These are phyloP conservation scores for Nemapogon koenigi DNA, from an alignment of 2,888 invertebrate species.

Conservation along the genomic window DNA sequence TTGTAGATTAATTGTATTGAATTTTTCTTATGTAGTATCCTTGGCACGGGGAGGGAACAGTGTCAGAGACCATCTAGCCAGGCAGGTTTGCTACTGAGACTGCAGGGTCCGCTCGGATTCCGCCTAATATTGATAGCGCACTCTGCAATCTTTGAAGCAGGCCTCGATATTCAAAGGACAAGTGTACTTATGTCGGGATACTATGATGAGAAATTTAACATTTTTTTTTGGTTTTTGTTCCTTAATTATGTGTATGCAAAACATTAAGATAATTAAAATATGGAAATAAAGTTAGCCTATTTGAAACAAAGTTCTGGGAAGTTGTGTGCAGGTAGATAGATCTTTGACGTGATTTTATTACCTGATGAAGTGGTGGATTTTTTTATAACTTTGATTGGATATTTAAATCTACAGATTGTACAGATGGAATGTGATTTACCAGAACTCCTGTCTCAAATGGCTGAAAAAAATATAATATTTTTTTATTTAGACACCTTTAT, in stretches of 20 bases:
- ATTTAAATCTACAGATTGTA: conserved; percentile 19
- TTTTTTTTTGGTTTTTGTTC: conserved; percentile 61
- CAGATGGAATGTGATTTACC: conserved; percentile 9
- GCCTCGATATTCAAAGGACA: conserved; percentile 31
- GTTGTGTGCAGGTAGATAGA: conserved; percentile 26
- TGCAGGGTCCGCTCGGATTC: conserved; percentile 56
- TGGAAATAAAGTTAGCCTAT: conserved; percentile 45
- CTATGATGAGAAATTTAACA: conserved; percentile 41
- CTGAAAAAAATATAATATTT: conserved; percentile 32
- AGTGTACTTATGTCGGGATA: conserved; percentile 56
- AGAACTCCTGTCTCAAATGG: conserved; percentile 42
- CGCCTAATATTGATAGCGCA: conserved; percentile 59
- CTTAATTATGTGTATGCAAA: conserved; percentile 60
- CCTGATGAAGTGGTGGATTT: conserved; percentile 5
- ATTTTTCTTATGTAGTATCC: conserved; percentile 31
- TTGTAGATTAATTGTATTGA: conserved; percentile 56
- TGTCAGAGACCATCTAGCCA: no score
- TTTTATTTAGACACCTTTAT: conserved; percentile 3
- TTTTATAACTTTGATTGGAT: conserved; percentile 18
- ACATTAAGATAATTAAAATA: conserved; percentile 53
- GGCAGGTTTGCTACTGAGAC: conserved; percentile 54
- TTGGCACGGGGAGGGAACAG: not conserved
- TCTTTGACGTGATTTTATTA: conserved; percentile 35
- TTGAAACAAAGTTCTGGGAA: conserved; percentile 36
- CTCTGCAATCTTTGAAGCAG: conserved; percentile 55